A percentile compares a stretch with the other conserved stretches of the same genome.
These are phyloP conservation scores for Thecophora atra DNA, from an alignment of 2,888 invertebrate species.

Conservation along the genomic window DNA sequence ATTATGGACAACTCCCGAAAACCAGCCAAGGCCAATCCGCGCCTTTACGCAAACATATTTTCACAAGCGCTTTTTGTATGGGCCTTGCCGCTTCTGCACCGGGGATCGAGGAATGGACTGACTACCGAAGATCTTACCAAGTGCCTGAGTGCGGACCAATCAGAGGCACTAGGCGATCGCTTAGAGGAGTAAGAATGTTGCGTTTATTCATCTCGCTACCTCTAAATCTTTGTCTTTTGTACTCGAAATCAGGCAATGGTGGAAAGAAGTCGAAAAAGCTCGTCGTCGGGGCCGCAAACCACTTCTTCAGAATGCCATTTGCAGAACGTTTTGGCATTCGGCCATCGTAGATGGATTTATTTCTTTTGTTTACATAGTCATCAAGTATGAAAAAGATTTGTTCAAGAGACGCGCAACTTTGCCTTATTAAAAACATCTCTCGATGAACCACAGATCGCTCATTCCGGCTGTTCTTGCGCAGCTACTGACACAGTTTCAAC, in stretches of 20 bases:
- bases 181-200: conserved; percentile 59
- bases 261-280: conserved; percentile 71
- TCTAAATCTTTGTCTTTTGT: conserved; percentile 7
- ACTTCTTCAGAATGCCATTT: conserved; percentile 73
- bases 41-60: conserved; percentile 59
- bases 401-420: background rate
- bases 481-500: conserved; percentile 62
- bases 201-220: too few species aligned
- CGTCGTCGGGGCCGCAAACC: conserved; percentile 71
- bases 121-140: conserved; percentile 75
- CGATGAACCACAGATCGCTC: conserved; percentile 54
- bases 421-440: background rate
- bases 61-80: conserved; percentile 64
- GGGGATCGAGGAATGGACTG: conserved; percentile 64
- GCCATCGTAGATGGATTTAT: conserved; percentile 74
- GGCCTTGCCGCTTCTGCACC: conserved; percentile 61
- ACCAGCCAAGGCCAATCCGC: conserved; percentile 62
- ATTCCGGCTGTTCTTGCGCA: conserved; percentile 65
- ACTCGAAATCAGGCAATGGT: conserved; percentile 71
- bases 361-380: conserved; percentile 66
- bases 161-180: conserved; percentile 62
- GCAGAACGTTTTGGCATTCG: conserved; percentile 75
- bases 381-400: conserved; percentile 57
- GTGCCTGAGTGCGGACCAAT: conserved; percentile 71
- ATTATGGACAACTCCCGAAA: conserved; percentile 64